Evolutionary conservation across 2,888 invertebrate genomes (phyloP).

Genomic region (Synergus umbraculus): DNA sequence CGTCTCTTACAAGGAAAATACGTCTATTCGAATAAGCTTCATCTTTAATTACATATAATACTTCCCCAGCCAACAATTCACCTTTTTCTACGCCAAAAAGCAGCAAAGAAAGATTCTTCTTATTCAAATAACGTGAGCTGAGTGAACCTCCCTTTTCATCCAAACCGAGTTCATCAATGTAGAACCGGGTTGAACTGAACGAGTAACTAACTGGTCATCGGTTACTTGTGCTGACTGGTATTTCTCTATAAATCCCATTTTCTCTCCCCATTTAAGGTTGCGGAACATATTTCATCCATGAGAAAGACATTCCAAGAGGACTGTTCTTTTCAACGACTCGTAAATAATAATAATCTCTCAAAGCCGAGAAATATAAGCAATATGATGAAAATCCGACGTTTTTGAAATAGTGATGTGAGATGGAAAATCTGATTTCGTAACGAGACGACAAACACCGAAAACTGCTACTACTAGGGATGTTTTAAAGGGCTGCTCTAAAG

Average conservation of each 20-base stretch:
- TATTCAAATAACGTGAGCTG: slow-evolving; percentile 22
- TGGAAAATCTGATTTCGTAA: neutral
- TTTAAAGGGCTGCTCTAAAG: neutral
- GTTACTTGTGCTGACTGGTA: slow-evolving; percentile 29
- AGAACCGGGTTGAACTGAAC: neutral
- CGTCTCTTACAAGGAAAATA: slow-evolving; percentile 61
- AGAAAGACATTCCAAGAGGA: neutral
- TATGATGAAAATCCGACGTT: neutral
- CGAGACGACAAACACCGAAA: neutral
- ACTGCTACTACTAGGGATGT: neutral
- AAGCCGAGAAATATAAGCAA: slow-evolving; percentile 9
- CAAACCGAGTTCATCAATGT: neutral
- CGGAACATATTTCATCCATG: neutral
- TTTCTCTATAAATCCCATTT: slow-evolving; percentile 37
- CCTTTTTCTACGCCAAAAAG: neutral
- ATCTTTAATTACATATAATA: slow-evolving; percentile 60
- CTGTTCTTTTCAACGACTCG: slow-evolving; percentile 15
- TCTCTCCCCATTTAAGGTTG: neutral
- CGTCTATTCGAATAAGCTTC: slow-evolving; percentile 62
- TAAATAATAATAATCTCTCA: slow-evolving; percentile 12
- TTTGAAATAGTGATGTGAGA: neutral
- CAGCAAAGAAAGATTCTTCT: slow-evolving; percentile 5
- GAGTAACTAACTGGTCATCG: slow-evolving; percentile 18
- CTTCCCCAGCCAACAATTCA: slow-evolving; percentile 39
- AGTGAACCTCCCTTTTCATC: slow-evolving; percentile 6